Evolutionary conservation across 2,888 invertebrate genomes (phyloP).

Genomic region (Drosophila borealis): DNA sequence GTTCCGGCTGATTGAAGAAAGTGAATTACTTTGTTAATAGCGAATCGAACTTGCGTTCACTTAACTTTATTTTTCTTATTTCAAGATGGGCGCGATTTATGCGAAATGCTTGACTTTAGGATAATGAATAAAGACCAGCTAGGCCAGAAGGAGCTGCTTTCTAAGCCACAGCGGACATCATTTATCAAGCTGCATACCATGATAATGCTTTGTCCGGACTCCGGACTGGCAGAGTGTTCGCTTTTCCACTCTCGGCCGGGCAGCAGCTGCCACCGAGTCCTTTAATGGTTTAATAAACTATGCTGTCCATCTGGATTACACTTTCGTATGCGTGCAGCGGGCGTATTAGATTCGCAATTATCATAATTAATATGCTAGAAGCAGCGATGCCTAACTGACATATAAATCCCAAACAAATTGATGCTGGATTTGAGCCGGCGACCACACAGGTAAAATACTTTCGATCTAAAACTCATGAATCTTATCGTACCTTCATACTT

Average conservation of each 20-base stretch:
- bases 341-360: neutral
- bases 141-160: conserved; percentile 1
- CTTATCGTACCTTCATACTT: neutral
- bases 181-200: conserved; percentile 21
- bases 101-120: conserved; percentile 14
- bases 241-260: neutral
- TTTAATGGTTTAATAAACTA: conserved; percentile 61
- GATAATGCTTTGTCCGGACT: conserved; percentile 5
- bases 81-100: too few relatives aligned
- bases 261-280: conserved; percentile 37
- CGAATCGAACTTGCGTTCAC: too few relatives aligned
- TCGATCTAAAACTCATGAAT: neutral
- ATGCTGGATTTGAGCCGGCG: too few relatives aligned
- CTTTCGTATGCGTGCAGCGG: neutral
- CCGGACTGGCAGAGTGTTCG: conserved; percentile 2
- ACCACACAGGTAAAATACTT: too few relatives aligned
- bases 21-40: too few relatives aligned
- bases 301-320: conserved; percentile 28
- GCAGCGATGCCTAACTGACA: too few relatives aligned
- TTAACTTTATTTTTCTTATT: too few relatives aligned
- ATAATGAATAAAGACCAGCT: conserved; percentile 13
- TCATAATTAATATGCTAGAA: too few relatives aligned
- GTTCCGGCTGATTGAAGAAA: too few relatives aligned
- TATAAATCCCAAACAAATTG: too few relatives aligned
- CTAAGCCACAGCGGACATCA: conserved; percentile 18